Conservation (phyloP, 2,888 invertebrate species). For the Noctua pronuba region DNA sequence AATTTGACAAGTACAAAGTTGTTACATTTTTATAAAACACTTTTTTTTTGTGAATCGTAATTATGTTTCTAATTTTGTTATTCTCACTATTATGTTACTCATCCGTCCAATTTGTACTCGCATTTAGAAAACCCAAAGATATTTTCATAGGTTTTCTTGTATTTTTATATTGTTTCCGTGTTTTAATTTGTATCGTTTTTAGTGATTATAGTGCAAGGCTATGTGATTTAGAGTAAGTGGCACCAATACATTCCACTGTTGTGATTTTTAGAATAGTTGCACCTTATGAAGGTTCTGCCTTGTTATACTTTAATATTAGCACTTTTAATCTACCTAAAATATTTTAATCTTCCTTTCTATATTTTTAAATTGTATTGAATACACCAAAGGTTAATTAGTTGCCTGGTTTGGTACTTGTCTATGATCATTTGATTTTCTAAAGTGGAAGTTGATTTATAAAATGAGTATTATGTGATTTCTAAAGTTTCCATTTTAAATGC, state of each 20-base stretch:
- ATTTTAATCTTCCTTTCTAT: slow-evolving; percentile 69
- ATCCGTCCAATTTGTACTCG: slow-evolving; percentile 70
- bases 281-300: slow-evolving; percentile 73
- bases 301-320: slow-evolving; percentile 62
- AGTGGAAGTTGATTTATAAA: slow-evolving; percentile 73
- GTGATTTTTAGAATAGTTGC: slow-evolving; percentile 84
- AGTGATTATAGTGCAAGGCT: slow-evolving; percentile 79
- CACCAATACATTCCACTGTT: slow-evolving; percentile 88
- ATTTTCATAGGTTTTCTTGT: slow-evolving; percentile 73
- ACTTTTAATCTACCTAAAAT: slow-evolving; percentile 66
- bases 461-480: slow-evolving; percentile 67
- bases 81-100: slow-evolving; percentile 46
- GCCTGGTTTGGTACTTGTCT: slow-evolving; percentile 60
- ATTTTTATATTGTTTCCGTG: slow-evolving; percentile 70
- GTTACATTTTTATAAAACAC: slow-evolving; percentile 53
- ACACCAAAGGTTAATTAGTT: slow-evolving; percentile 75
- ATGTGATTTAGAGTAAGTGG: slow-evolving; percentile 88
- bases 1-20: slow-evolving; percentile 64
- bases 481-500: slow-evolving; percentile 73
- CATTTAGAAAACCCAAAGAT: slow-evolving; percentile 86
- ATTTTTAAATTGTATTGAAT: slow-evolving; percentile 68
- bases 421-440: slow-evolving; percentile 69
- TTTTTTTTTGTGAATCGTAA: slow-evolving; percentile 52
- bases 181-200: slow-evolving; percentile 73
- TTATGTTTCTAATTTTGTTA: slow-evolving; percentile 58